Conservation (phyloP, 1,140 invertebrate genomes). For the Cyclina sinensis region DNA sequence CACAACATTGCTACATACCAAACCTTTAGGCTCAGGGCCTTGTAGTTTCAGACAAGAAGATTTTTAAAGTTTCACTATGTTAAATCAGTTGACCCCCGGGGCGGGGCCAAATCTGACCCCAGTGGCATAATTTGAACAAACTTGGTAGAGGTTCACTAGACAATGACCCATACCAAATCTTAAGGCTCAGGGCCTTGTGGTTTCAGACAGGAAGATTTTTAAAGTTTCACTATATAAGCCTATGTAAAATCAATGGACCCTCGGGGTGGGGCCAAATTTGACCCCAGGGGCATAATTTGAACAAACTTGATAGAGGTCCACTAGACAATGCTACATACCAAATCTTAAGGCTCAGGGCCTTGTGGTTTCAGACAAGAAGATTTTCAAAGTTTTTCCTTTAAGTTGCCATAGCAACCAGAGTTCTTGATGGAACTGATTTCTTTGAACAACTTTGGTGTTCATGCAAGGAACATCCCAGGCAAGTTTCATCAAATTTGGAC, state of each 20-base stretch:
- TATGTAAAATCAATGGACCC: too few relatives aligned
- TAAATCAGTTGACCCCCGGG: too few relatives aligned
- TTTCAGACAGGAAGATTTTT: too few relatives aligned
- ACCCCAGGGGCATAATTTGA: slow-evolving; percentile 5
- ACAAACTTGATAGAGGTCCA: not conserved
- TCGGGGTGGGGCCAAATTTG: not conserved
- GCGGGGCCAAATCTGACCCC: not conserved
- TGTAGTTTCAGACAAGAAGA: too few relatives aligned
- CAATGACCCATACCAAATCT: not conserved
- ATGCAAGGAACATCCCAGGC: not conserved
- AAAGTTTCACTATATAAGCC: not conserved
- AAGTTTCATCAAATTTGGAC: not conserved
- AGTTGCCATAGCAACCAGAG: too few relatives aligned
- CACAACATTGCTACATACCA: too few relatives aligned
- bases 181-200: too few relatives aligned
- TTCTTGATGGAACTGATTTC: too few relatives aligned
- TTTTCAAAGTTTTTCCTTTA: not conserved
- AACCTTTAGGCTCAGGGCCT: too few relatives aligned
- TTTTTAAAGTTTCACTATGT: too few relatives aligned
- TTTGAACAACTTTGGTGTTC: too few relatives aligned
- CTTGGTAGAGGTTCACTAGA: not conserved
- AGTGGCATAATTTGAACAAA: not conserved
- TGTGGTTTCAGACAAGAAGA: not conserved
- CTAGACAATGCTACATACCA: not conserved
- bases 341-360: not conserved